Evolutionary conservation across 2,113 vertebrate genomes (phyloP), one percentile per base, ranked within the genome.

Genomic region (Serinus canaria): DNA sequence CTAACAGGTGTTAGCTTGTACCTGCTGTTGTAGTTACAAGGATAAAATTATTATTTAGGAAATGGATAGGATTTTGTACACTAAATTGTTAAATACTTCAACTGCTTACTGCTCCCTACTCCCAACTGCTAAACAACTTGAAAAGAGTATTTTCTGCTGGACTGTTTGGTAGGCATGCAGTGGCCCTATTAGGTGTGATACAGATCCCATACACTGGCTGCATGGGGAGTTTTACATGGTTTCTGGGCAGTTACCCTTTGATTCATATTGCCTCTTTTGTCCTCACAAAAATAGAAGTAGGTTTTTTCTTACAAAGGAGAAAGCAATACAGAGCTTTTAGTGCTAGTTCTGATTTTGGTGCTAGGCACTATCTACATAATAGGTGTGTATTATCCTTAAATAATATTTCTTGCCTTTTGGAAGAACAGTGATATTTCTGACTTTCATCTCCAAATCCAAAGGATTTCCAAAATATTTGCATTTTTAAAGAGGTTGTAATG

Each of bases 381-480:
- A 62, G 10, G 27, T 67, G 67, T 46, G 17, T 74, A 27, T 83
- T 50, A 52, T 63, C 24, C 44, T 44, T 93, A 59, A 41, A 49
- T 87, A 44, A 33, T 87, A 70, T 31, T 8, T 55, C 35, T 63
- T 66, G 20, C 50, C 25, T 88, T 83, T 89, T 80, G 33, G 52
- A 58, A 83, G 22, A 78, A 23, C 8, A 30, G 27, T 67, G 72
- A 11, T 87, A 70, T 74, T 91, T 52, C 22, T 69, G 37, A 30
- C 56, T 93, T 85, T 73, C 39, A 67, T 63, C 43, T 74, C 35
- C 47, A 78, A 91, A 93, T 93, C 43, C 44, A 80, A 76, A 94
- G 50, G 28, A 50, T 91, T 91, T 87, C 27, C 47, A 59, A 83
- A 83, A 64, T 6, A 68, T 80, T 67, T 90, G 52, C 2, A 41